phyloP scores from a whole-genome alignment of 2,888 invertebrate species.

The Eilema caniola region DNA sequence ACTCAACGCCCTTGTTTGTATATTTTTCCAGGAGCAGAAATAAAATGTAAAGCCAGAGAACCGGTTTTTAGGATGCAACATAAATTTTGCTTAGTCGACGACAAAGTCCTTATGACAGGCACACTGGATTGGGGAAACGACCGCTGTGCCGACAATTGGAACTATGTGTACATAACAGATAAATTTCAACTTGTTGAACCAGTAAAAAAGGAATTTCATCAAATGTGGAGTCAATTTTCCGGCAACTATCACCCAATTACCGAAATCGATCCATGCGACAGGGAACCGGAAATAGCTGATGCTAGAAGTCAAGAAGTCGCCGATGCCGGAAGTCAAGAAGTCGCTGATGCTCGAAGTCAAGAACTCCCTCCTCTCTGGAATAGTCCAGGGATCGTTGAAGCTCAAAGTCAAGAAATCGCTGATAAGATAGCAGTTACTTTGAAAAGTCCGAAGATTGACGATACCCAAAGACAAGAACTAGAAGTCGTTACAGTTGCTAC shows the following conservation, averaged over 20 bases:
- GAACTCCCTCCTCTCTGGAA: neutral
- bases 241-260: constrained; percentile 34
- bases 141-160: constrained; percentile 90
- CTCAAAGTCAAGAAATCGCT: neutral
- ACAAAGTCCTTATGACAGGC: constrained; percentile 88
- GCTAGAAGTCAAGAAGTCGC: neutral
- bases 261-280: neutral
- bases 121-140: constrained; percentile 93
- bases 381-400: neutral
- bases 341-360: neutral
- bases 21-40: constrained; percentile 85
- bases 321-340: neutral
- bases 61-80: constrained; percentile 90
- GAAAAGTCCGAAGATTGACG: neutral
- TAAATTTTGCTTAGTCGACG: constrained; percentile 91
- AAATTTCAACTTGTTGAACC: constrained; percentile 84
- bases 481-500: neutral
- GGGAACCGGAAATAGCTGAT: neutral
- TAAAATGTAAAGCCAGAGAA: constrained; percentile 80
- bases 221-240: constrained; percentile 84
- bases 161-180: constrained; percentile 89
- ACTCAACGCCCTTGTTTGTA: neutral
- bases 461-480: neutral
- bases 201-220: constrained; percentile 87
- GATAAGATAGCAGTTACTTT: neutral